These are phyloP conservation scores for Trididemnum miniatum DNA, from an alignment of 23 tunicate species.

Conservation along the genomic window DNA sequence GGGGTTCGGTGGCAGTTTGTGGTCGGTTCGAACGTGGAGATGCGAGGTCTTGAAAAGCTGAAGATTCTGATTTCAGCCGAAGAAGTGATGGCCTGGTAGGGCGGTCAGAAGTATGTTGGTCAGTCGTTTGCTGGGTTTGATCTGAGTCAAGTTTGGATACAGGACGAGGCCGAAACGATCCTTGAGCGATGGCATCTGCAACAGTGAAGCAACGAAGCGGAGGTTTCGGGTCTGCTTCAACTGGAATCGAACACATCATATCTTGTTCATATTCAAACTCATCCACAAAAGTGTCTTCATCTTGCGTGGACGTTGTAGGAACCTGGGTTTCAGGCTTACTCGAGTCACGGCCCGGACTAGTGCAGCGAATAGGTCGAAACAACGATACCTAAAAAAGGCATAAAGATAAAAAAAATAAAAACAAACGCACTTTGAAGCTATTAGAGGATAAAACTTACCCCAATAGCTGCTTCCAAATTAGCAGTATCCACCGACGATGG, in stretches of 20 bases:
- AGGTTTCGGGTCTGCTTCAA: constrained; percentile 8
- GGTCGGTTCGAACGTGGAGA: constrained; percentile 10
- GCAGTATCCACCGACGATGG: constrained; percentile 86
- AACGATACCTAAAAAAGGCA: constrained; percentile 65
- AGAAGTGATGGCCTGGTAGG: constrained; percentile 74
- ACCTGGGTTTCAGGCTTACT: constrained; percentile 39
- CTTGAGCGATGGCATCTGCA: constrained; percentile 35
- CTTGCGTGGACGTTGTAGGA: background rate
- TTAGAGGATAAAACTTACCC: constrained; percentile 31
- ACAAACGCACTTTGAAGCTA: background rate
- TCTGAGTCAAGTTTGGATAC: background rate
- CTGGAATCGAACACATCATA: background rate
- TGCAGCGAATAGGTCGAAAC: constrained; percentile 78
- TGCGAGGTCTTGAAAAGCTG: constrained; percentile 62
- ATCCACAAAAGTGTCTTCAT: background rate
- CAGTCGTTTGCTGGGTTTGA: background rate
- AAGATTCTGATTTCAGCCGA: constrained; percentile 70
- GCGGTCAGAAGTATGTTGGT: constrained; percentile 24
- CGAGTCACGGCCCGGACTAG: constrained; percentile 60
- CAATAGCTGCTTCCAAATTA: constrained; percentile 78
- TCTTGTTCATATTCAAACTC: background rate
- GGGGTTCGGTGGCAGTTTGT: background rate
- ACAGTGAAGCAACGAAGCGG: constrained; percentile 31
- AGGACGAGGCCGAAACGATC: background rate
- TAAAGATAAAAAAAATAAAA: no score